phyloP scores from a whole-genome alignment of 2,797 vertebrate species.

The Buceros bicornis region DNA sequence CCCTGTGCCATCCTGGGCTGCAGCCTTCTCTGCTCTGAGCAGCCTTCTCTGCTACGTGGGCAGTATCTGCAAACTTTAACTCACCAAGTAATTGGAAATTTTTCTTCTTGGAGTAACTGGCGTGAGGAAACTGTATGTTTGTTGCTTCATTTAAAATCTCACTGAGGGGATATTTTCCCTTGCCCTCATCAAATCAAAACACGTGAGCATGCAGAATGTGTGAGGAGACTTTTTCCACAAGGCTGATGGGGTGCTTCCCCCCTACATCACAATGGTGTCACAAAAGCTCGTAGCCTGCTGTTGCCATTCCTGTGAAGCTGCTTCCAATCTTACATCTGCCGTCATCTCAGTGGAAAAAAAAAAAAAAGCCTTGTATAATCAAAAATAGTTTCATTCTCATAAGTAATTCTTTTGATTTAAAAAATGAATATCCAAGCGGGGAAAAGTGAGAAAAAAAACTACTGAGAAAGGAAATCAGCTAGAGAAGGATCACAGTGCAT shows the following conservation, averaged over 20 bases:
- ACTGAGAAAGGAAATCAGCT: background rate
- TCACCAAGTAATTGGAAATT: slow-evolving; percentile 18
- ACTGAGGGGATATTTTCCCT: background rate
- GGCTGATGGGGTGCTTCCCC: background rate
- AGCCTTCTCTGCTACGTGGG: background rate
- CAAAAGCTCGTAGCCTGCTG: background rate
- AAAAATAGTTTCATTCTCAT: slow-evolving; percentile 12
- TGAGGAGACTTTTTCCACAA: background rate
- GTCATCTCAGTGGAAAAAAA: background rate
- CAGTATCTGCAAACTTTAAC: background rate
- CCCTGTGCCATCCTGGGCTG: background rate
- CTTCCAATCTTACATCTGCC: background rate
- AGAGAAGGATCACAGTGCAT: background rate
- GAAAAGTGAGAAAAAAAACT: background rate
- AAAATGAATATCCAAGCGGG: background rate
- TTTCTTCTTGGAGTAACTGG: slow-evolving; percentile 5
- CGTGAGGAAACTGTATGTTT: background rate
- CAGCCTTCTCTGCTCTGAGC: background rate
- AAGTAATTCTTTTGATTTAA: slow-evolving; percentile 43
- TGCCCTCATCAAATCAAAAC: background rate
- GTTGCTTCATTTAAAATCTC: slow-evolving; percentile 20
- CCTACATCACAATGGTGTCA: background rate
- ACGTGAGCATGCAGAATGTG: background rate
- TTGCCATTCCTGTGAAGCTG: background rate
- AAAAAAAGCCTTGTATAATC: background rate